Conservation (phyloP, 2,888 invertebrate genomes). For the Eudiplozoon nipponicum region DNA sequence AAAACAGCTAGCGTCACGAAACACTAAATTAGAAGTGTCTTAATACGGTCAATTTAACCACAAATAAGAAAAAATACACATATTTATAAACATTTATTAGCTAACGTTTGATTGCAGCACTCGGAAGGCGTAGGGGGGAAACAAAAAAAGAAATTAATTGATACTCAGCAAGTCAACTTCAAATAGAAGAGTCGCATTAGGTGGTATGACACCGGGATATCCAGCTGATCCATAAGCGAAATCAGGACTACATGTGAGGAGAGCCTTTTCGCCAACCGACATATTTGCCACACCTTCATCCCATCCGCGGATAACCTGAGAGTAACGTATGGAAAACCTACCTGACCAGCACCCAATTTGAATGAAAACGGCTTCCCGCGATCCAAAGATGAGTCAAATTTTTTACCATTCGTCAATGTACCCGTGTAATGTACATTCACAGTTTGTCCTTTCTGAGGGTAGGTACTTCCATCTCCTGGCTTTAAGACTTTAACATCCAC, state of each 20-base stretch:
- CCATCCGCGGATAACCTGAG: conserved; percentile 73
- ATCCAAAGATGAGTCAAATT: conserved; percentile 63
- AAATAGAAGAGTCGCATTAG: conserved; percentile 44
- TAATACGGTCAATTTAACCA: no score
- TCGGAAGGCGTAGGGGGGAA: no score
- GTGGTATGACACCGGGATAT: conserved; percentile 49
- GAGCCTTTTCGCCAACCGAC: conserved; percentile 54
- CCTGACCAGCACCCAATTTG: conserved; percentile 47
- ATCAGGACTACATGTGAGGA: conserved; percentile 48
- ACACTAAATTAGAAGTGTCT: no score
- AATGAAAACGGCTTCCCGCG: conserved; percentile 54
- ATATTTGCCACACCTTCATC: conserved; percentile 68
- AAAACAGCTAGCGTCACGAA: no score
- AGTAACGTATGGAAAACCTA: no score
- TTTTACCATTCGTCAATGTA: conserved; percentile 46
- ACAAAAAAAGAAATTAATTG: conserved; percentile 1
- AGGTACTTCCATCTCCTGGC: conserved; percentile 33
- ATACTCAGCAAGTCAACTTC: conserved; percentile 44
- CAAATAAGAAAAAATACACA: no score
- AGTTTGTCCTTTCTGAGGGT: conserved; percentile 39
- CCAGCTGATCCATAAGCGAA: conserved; percentile 61
- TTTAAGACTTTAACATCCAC: conserved; percentile 19
- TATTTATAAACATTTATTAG: no score
- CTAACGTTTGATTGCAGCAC: no score
- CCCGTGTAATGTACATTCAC: conserved; percentile 58